These are phyloP conservation scores for Chesias legatella DNA, from an alignment of 2,888 invertebrate genomes.

Conservation along the genomic window DNA sequence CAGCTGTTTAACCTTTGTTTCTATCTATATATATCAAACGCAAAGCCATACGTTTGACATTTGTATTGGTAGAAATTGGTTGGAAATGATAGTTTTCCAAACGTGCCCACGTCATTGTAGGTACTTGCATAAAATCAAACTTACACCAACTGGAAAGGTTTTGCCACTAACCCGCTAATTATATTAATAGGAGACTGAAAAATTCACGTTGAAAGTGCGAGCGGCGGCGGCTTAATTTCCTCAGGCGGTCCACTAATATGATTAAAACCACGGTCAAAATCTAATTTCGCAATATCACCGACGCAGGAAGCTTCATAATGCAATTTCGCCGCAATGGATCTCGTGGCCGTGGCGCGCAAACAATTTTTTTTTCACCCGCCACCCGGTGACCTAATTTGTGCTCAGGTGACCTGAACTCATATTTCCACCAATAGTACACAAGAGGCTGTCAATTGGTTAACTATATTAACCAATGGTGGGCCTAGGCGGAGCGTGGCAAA, in stretches of 20 bases:
- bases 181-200: too few relatives aligned
- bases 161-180: too few relatives aligned
- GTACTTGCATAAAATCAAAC: too few relatives aligned
- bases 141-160: too few relatives aligned
- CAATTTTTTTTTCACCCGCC: constrained; percentile 39
- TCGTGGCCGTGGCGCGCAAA: constrained; percentile 18
- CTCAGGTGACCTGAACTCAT: constrained; percentile 58
- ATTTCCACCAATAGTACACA: constrained; percentile 66
- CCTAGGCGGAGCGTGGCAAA: constrained; percentile 77
- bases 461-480: constrained; percentile 77
- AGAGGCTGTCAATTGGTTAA: constrained; percentile 77
- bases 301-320: constrained; percentile 17
- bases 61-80: too few relatives aligned
- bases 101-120: too few relatives aligned
- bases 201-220: not conserved
- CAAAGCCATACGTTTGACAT: too few relatives aligned
- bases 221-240: constrained; percentile 5
- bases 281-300: constrained; percentile 20
- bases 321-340: constrained; percentile 24
- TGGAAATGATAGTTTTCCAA: too few relatives aligned
- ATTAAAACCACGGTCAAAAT: constrained; percentile 19
- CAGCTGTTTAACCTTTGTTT: too few relatives aligned
- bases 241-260: constrained; percentile 12
- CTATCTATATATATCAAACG: too few relatives aligned
- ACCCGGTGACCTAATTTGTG: constrained; percentile 58